Percentiles rank a stretch among this genome's conserved stretches.
Conservation (phyloP, 2,113 vertebrate genomes). For the Vombatus ursinus region DNA sequence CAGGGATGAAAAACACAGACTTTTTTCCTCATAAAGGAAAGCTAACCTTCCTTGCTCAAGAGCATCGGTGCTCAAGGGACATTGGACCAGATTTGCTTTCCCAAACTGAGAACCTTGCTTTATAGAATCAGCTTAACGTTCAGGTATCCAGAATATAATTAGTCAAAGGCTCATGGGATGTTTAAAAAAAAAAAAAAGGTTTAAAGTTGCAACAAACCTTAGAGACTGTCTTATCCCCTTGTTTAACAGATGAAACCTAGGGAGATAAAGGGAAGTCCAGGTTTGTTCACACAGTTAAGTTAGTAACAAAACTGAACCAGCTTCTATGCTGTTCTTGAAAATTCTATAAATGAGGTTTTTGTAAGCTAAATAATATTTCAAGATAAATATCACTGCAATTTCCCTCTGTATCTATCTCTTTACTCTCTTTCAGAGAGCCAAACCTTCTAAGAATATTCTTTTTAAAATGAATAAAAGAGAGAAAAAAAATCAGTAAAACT, state of each 20-base stretch:
- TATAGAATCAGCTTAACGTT: background rate
- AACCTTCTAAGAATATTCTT: background rate
- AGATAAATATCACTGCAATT: background rate
- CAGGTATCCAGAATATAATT: background rate
- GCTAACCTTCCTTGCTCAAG: background rate
- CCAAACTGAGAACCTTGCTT: background rate
- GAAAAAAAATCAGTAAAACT: background rate
- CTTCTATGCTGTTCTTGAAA: background rate
- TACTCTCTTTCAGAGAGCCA: background rate
- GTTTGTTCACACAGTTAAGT: background rate
- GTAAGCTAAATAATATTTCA: background rate
- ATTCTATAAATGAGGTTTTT: background rate
- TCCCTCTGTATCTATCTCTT: background rate
- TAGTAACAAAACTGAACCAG: background rate
- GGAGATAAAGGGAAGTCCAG: background rate
- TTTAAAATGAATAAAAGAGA: background rate
- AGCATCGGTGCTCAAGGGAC: background rate
- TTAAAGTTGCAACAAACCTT: background rate
- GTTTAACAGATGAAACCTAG: background rate
- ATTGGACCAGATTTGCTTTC: background rate
- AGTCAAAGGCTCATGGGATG: background rate
- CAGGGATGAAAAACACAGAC: background rate
- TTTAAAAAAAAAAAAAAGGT: background rate
- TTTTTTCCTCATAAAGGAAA: background rate
- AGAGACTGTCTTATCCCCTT: background rate